phyloP scores from a whole-genome alignment of 2,797 vertebrate genomes.

The Artibeus jamaicensis region DNA sequence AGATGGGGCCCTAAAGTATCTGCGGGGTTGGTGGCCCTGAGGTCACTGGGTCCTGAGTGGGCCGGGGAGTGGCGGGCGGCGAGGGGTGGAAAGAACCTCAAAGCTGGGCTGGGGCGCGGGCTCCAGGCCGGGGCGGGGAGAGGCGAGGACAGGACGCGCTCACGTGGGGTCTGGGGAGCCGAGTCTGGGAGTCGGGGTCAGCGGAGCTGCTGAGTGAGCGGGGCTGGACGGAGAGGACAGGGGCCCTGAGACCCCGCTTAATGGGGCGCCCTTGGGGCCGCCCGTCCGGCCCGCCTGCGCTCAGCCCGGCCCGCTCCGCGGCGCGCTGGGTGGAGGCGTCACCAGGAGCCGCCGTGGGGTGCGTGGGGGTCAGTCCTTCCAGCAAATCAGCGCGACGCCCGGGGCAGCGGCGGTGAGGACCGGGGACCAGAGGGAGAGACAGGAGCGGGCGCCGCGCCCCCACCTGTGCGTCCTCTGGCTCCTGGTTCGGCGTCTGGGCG shows the following conservation, averaged over 20 bases:
- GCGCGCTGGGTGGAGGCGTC: not conserved
- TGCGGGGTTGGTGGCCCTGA: not conserved
- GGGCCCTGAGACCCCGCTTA: not conserved
- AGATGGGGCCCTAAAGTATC: not conserved
- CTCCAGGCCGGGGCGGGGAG: not conserved
- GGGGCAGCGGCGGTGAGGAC: not conserved
- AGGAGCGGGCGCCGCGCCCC: not conserved
- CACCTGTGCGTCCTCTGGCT: not conserved
- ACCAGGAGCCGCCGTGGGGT: not conserved
- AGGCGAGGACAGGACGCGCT: not conserved
- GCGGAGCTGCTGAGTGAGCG: not conserved
- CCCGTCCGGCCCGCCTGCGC: not conserved
- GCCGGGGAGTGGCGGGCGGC: too few species aligned
- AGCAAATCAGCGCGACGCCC: not conserved
- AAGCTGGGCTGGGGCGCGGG: not conserved
- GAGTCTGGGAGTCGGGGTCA: not conserved
- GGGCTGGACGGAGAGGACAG: accelerated
- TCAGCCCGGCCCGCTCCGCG: not conserved
- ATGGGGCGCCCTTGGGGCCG: not conserved
- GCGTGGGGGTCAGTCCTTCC: not conserved
- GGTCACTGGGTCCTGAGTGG: not conserved
- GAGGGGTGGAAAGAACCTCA: not conserved
- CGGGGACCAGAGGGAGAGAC: not conserved
- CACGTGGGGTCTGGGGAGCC: not conserved
- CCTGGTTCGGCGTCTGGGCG: not conserved